Base-by-base conservation (phyloP, 64 coral and sea anemone species). In the Actinia equina region DNA sequence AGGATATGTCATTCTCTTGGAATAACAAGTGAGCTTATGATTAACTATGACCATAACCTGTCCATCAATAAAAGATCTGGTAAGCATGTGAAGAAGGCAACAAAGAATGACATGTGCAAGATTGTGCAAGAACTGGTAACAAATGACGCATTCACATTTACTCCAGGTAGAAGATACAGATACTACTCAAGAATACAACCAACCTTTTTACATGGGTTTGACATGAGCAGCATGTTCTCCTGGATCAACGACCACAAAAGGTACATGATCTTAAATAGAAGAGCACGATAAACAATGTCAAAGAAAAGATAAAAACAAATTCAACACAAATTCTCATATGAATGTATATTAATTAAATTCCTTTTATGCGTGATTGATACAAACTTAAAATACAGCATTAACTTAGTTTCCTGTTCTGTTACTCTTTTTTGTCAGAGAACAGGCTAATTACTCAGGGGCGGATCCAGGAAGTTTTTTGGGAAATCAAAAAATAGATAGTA, bases 1-100 rank as follows among this genome's bases (percentile, higher is more conserved):
- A 90, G 88, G 59, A 93, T 93, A 12, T 88, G 91, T 57, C 88
- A 93, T 42, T 93, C 90, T 1, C 42, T 95, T 13, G 86, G 83
- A 17, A 74, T 85, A 0, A 90, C 89, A 6, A 85, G 25, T 26
- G 87, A 70, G 23, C 44, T 95, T 10, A 92, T 92, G 94, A 65
- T 26, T 57, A 81, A 82, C 51, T 98, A 91, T 89, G 91, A 96
- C 52, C 61, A 17, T 20, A 93, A 85, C 45, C 44, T 93, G 17
- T 90, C 26, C 8, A 67, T 92, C 6, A 83, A 87, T 45, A 92
- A 84, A 77, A 74, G 91, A 42, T 89, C 88, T 65, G 91, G 94
- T 8, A 85, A 85, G 61, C 94, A 93, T 80, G 67, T 89, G 5
- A 59, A 89, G 52, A 86, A 25, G 22, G 92, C 94, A 45, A 44